Conservation (phyloP, 2,888 invertebrate species). For the Frankliniella fusca region DNA sequence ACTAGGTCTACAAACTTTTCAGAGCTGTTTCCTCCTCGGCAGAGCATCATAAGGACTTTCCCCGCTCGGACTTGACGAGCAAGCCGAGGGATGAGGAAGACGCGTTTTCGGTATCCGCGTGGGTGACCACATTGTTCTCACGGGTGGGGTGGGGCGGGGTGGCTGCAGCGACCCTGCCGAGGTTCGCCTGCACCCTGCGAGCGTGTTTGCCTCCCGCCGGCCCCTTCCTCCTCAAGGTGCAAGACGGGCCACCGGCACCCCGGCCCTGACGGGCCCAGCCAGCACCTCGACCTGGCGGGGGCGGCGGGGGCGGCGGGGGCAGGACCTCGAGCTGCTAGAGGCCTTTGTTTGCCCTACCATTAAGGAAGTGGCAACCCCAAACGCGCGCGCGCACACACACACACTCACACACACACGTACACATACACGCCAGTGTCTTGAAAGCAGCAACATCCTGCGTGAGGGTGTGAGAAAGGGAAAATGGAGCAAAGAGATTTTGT, state of each 20-base stretch:
- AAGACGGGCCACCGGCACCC: neutral
- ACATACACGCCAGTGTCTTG: neutral
- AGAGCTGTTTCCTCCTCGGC: too few relatives aligned
- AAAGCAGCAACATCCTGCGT: too few relatives aligned
- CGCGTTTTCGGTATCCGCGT: neutral
- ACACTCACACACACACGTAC: neutral
- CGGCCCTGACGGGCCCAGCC: neutral
- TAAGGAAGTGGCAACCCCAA: neutral
- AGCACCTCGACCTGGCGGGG: neutral
- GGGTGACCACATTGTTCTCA: neutral
- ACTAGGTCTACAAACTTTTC: too few relatives aligned
- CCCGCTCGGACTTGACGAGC: too few relatives aligned
- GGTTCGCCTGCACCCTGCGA: neutral
- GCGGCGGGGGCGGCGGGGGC: too few relatives aligned
- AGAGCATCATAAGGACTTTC: too few relatives aligned
- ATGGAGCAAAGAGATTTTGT: too few relatives aligned
- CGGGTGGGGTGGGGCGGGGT: neutral
- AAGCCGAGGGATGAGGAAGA: too few relatives aligned
- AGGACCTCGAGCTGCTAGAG: too few relatives aligned
- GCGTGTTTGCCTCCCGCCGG: neutral
- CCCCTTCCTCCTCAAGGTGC: constrained; percentile 13
- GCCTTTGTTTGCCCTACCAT: neutral
- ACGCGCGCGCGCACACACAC: neutral
- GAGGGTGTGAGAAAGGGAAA: too few relatives aligned
- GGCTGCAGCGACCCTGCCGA: neutral